These are phyloP conservation scores for Dendrophyllia cribrosa DNA, from an alignment of 64 coral and sea anemone genomes.

Conservation along the genomic window DNA sequence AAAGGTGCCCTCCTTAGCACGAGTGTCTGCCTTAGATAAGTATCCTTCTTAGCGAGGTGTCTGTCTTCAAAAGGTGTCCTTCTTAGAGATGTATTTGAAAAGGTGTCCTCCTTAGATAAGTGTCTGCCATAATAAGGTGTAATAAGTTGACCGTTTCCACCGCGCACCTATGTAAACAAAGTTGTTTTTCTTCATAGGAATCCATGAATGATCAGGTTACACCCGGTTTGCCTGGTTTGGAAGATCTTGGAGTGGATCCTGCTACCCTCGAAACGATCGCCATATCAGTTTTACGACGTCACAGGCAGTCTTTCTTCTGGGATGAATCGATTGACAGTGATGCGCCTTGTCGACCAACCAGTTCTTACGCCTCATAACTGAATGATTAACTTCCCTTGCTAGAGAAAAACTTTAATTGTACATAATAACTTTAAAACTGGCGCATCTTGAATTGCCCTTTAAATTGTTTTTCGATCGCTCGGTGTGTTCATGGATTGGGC, in stretches of 20 bases:
- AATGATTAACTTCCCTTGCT: neutral
- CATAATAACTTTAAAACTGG: neutral
- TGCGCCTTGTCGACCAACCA: conserved; percentile 86
- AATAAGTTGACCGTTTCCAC: neutral
- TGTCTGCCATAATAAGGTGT: neutral
- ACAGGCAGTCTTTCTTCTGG: conserved; percentile 86
- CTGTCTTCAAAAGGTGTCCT: too few species aligned
- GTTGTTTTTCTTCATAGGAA: conserved; percentile 77
- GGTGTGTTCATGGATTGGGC: neutral
- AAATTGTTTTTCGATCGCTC: neutral
- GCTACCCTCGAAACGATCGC: conserved; percentile 83
- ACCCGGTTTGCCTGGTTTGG: conserved; percentile 78
- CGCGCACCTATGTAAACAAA: neutral
- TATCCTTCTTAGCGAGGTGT: too few species aligned
- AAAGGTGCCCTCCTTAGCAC: too few species aligned
- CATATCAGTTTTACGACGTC: conserved; percentile 88
- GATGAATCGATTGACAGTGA: conserved; percentile 98
- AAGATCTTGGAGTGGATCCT: conserved; percentile 84
- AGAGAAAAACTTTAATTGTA: neutral
- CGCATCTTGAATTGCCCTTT: neutral
- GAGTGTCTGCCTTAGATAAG: too few species aligned
- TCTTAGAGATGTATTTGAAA: neutral
- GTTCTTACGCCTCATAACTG: conserved; percentile 59
- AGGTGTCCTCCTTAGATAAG: neutral
- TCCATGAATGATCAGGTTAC: conserved; percentile 77